phyloP scores from a whole-genome alignment of 1,140 invertebrate genomes.

The Tetraneura akinire region DNA sequence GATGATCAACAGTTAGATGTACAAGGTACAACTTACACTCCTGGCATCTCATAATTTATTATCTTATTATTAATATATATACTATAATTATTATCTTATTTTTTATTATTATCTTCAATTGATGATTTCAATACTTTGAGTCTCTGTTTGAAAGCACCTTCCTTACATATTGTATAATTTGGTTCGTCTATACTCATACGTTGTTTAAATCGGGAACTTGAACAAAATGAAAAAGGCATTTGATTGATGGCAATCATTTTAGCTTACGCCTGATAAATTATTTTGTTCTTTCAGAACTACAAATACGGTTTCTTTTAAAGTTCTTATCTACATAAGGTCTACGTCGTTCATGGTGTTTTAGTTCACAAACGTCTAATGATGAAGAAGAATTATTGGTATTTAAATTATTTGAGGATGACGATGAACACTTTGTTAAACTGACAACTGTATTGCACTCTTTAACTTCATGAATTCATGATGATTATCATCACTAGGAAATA shows the following conservation, averaged over 20 bases:
- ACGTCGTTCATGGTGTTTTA: too few species aligned
- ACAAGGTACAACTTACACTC: slow-evolving; percentile 4
- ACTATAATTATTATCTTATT: too few species aligned
- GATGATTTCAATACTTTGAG: slow-evolving; percentile 1
- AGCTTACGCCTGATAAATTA: slow-evolving; percentile 1
- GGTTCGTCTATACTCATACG: not conserved
- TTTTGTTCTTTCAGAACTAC: slow-evolving; percentile 20
- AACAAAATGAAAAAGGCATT: slow-evolving; percentile 13
- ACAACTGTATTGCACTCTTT: slow-evolving; percentile 8
- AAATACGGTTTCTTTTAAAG: slow-evolving; percentile 15
- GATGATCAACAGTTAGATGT: slow-evolving; percentile 34
- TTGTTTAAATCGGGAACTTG: not conserved
- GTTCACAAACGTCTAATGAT: too few species aligned
- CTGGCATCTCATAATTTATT: not conserved
- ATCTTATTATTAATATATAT: too few species aligned
- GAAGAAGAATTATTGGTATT: too few species aligned
- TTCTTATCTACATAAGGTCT: too few species aligned
- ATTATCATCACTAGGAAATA: slow-evolving; percentile 20
- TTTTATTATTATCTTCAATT: slow-evolving; percentile 1
- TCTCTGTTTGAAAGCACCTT: slow-evolving; percentile 11
- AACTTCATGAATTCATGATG: slow-evolving; percentile 2
- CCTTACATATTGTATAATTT: slow-evolving; percentile 25
- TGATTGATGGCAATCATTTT: slow-evolving; percentile 8
- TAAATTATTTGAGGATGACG: not conserved
- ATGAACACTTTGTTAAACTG: not conserved